Evolutionary conservation across 2,113 vertebrate genomes (phyloP).

Genomic region (Ameiurus melas): DNA sequence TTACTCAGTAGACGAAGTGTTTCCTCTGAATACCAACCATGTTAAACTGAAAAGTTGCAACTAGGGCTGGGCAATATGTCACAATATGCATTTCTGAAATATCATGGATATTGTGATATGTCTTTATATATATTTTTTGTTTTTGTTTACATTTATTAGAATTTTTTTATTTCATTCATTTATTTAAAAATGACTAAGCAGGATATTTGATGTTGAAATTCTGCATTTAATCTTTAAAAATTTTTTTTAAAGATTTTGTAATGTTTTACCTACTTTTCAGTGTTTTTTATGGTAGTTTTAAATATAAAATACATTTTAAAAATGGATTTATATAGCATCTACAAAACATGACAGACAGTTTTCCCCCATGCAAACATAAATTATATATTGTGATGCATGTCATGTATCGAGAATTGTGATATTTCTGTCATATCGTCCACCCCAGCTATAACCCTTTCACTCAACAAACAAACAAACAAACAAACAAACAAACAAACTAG

Average conservation of each 20-base stretch:
- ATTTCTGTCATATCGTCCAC: background rate
- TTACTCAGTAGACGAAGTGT: background rate
- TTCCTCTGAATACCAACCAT: background rate
- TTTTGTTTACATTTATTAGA: background rate
- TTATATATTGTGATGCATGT: background rate
- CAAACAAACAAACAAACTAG: background rate
- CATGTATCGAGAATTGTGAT: background rate
- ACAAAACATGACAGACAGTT: background rate
- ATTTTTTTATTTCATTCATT: background rate
- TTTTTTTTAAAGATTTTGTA: no score
- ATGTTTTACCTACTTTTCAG: no score
- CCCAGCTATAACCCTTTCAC: background rate
- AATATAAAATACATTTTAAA: background rate
- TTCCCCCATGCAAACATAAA: background rate
- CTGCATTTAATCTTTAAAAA: background rate
- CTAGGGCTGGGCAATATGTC: background rate
- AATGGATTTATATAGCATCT: background rate
- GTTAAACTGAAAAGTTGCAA: background rate
- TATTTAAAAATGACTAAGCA: background rate
- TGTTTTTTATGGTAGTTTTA: no score
- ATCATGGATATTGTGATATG: background rate
- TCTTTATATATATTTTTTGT: background rate
- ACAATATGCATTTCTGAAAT: background rate
- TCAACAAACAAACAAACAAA: background rate
- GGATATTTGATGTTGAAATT: background rate